Conservation (phyloP, 2,113 vertebrate genomes). For the Pelodiscus sinensis region DNA sequence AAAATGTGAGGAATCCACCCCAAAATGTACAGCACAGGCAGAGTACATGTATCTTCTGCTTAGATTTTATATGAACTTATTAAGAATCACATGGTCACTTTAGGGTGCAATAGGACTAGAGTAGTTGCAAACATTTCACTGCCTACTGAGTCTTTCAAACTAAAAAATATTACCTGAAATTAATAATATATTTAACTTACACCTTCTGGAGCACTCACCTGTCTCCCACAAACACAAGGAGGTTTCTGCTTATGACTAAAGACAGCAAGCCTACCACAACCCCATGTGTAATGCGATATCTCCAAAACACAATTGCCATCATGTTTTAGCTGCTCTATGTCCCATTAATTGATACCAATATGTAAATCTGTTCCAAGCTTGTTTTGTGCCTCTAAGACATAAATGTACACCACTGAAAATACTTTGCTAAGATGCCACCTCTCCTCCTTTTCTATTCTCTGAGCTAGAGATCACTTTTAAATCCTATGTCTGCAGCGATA, state of each 20-base stretch:
- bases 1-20: slow-evolving; percentile 50
- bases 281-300: not conserved
- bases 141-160: slow-evolving; percentile 67
- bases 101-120: slow-evolving; percentile 16
- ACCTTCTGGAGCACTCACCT: slow-evolving; percentile 53
- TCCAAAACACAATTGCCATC: not conserved
- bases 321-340: not conserved
- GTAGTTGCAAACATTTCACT: slow-evolving; percentile 63
- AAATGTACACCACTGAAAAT: fast-evolving
- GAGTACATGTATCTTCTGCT: slow-evolving; percentile 28
- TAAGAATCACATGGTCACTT: slow-evolving; percentile 69
- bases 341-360: not conserved
- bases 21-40: slow-evolving; percentile 47
- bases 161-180: slow-evolving; percentile 69
- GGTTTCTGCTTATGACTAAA: not conserved
- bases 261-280: not conserved
- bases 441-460: not conserved
- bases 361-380: not conserved
- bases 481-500: slow-evolving; percentile 15
- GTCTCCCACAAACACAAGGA: slow-evolving; percentile 9
- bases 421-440: not conserved
- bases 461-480: slow-evolving; percentile 8
- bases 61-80: slow-evolving; percentile 69
- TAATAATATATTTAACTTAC: slow-evolving; percentile 72
- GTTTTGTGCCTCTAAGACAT: fast-evolving